Conservation (phyloP, 1,140 invertebrate species). For the Chelonus insularis region DNA sequence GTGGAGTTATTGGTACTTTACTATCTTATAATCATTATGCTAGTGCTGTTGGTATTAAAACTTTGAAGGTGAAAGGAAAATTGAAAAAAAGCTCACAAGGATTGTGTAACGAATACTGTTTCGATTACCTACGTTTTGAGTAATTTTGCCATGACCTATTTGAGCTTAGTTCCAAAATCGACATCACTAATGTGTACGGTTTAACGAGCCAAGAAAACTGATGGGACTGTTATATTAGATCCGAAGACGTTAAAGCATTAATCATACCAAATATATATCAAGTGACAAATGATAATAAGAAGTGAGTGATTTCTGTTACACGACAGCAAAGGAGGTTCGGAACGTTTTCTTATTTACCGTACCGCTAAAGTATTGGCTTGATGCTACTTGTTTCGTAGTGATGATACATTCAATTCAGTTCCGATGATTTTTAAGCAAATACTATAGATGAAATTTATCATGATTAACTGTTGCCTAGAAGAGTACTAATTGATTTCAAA, state of each 20-base stretch:
- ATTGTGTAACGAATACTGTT: not conserved
- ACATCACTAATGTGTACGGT: too few relatives aligned
- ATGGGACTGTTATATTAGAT: not conserved
- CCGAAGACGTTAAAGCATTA: not conserved
- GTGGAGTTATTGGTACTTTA: not conserved
- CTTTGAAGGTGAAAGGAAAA: not conserved
- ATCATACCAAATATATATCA: not conserved
- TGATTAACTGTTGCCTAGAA: too few relatives aligned
- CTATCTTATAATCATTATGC: not conserved
- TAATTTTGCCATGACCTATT: not conserved
- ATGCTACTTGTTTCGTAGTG: not conserved
- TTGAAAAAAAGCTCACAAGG: not conserved
- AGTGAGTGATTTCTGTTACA: not conserved
- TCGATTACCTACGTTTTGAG: not conserved
- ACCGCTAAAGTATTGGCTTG: not conserved
- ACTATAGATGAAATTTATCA: too few relatives aligned
- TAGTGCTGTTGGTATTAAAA: not conserved
- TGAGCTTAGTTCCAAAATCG: not conserved
- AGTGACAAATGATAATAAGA: not conserved
- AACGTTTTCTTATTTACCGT: not conserved
- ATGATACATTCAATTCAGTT: constrained; percentile 5
- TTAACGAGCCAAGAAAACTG: not conserved
- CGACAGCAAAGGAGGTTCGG: not conserved
- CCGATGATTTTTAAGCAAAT: not conserved
- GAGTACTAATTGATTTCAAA: too few relatives aligned